Base-by-base conservation (phyloP, 1,140 invertebrate species). In the Dufourea novaeangliae region DNA sequence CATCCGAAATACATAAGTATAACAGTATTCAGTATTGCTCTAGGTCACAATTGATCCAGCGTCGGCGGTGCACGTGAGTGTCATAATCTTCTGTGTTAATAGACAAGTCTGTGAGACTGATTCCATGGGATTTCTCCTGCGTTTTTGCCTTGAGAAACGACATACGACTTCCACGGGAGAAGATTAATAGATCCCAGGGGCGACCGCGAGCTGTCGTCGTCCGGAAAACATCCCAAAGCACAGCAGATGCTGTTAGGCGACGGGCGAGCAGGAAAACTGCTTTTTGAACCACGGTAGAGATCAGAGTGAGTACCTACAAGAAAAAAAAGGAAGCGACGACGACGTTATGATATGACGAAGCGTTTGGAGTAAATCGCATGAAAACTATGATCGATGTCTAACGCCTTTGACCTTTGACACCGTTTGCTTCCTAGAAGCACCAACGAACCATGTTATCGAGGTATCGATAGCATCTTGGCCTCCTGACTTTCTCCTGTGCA, bases 101-200 rank as follows among this genome's bases (percentile, higher is more conserved):
- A n/a, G 46, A 17, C 46, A 50, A 50, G 46, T n/a, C n/a, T n/a
- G 25, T 11, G 39, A 50, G 69, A 61, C 22, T 17, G 22, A 27
- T 34, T 34, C 29, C 32, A 46, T 22, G 39, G 67, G 54, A 82
- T 77, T 52, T 46, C 52, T 64, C 8, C 44, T 12, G 44, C 50
- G 67, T 72, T 82, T 83, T 82, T 78, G 59, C 39, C 44, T 44
- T 41, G 61, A 72, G 66, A 82, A 79, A 39, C 41, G 41, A 39
- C 22, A 63, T 56, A 22, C 75, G 63, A 68, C 52, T 61, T 50
- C 39, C 14, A 69, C 11, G 52, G 68, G 39, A 70, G 56, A 77
- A 79, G 64, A 83, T 69, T 85, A 87, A 89, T 89, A 77, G 86
- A 69, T 80, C 78, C 73, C 79, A 64, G 41, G 80, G 80, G 82